phyloP scores from a whole-genome alignment of 1,140 invertebrate species.

The Ips typographus region DNA sequence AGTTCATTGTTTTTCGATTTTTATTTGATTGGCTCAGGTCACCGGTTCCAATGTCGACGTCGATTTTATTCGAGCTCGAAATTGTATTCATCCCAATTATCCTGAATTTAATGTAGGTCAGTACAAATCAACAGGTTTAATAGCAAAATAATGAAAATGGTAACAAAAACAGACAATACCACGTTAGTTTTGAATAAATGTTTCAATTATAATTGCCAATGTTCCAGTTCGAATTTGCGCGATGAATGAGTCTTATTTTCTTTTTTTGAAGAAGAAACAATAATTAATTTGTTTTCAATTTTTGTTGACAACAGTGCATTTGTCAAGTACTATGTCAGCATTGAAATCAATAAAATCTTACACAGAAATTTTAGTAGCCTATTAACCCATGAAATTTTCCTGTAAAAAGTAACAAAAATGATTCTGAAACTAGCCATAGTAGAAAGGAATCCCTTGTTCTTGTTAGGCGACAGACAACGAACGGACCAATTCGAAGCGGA shows the following conservation, averaged over 20 bases:
- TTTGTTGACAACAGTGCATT: no score
- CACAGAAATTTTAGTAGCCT: no score
- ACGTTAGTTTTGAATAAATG: background rate
- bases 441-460: background rate
- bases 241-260: no score
- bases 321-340: no score
- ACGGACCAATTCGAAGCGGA: background rate
- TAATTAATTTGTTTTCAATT: no score
- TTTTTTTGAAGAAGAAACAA: no score
- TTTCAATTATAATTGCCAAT: background rate
- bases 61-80: background rate
- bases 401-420: no score
- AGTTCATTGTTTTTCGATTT: slow-evolving; percentile 8
- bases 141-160: background rate
- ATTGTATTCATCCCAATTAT: background rate
- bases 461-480: background rate
- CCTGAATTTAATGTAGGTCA: background rate
- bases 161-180: background rate
- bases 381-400: background rate
- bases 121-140: background rate
- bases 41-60: background rate
- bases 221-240: no score
- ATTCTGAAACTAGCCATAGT: background rate
- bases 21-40: slow-evolving; percentile 1
- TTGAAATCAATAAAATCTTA: no score